phyloP scores from a whole-genome alignment of 2,888 invertebrate species.

The Brachypterus glaber region DNA sequence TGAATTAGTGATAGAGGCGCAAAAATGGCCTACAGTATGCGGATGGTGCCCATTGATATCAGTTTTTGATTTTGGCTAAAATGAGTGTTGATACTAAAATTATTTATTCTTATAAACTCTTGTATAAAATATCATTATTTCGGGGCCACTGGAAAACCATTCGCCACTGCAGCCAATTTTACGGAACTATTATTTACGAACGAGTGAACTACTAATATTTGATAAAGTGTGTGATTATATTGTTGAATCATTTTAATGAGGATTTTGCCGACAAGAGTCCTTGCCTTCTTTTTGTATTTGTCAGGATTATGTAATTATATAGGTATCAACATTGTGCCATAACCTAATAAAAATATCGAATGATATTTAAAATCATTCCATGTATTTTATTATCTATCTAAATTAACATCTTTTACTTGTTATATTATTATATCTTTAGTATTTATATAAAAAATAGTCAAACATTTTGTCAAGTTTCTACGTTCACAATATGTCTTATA shows the following conservation, averaged over 20 bases:
- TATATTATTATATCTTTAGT: too few species aligned
- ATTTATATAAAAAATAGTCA: too few species aligned
- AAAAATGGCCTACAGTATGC: constrained; percentile 24
- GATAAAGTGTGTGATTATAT: constrained; percentile 40
- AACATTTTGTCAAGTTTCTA: constrained; percentile 41
- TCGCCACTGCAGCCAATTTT: constrained; percentile 4
- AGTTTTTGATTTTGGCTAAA: constrained; percentile 19
- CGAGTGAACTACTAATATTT: constrained; percentile 35
- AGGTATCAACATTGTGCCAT: constrained; percentile 1
- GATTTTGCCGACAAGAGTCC: constrained; percentile 32
- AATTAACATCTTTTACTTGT: too few species aligned
- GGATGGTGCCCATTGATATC: constrained; percentile 20
- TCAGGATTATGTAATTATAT: constrained; percentile 14
- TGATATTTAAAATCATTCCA: too few species aligned
- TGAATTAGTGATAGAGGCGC: constrained; percentile 36
- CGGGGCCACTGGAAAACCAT: constrained; percentile 32
- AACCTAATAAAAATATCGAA: constrained; percentile 8
- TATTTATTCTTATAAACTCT: constrained; percentile 34
- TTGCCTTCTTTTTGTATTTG: constrained; percentile 30
- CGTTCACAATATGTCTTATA: constrained; percentile 40
- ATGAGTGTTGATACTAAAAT: constrained; percentile 32
- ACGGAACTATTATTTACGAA: constrained; percentile 14
- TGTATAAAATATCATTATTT: constrained; percentile 34
- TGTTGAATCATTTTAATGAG: too few species aligned
- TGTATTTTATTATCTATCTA: too few species aligned